Percentiles rank a stretch among this genome's conserved stretches.
Conservation (phyloP, 2,113 vertebrate genomes). For the Agapornis roseicollis region DNA sequence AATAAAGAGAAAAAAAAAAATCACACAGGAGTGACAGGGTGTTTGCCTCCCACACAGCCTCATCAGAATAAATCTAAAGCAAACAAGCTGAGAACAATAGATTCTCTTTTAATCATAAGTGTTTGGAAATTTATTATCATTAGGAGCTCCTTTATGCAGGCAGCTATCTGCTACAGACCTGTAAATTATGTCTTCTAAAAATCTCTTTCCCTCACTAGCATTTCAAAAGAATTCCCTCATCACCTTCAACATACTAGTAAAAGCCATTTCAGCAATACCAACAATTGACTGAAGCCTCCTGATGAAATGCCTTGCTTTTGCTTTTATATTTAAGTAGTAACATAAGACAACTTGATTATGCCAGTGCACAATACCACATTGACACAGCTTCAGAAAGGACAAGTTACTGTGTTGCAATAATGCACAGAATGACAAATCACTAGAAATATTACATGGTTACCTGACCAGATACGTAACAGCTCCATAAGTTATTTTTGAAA, state of each 20-base stretch:
- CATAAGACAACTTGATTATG: not conserved
- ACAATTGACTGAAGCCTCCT: not conserved
- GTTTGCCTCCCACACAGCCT: not conserved
- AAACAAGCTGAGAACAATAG: not conserved
- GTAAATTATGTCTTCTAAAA: not conserved
- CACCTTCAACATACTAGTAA: not conserved
- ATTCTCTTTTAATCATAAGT: not conserved
- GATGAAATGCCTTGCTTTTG: not conserved
- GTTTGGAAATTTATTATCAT: not conserved
- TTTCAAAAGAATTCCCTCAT: not conserved
- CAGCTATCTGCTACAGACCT: not conserved
- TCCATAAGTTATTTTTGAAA: not conserved
- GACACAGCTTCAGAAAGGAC: not conserved
- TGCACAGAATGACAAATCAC: not conserved
- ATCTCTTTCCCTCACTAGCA: not conserved
- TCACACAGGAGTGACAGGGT: not conserved
- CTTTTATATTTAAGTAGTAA: not conserved
- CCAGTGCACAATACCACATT: not conserved
- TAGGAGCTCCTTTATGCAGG: not conserved
- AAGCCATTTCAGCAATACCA: not conserved
- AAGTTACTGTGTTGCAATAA: not conserved
- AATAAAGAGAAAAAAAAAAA: not conserved
- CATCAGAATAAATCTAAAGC: not conserved
- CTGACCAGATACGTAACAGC: not conserved
- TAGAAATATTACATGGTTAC: not conserved